These are phyloP conservation scores for Eledone cirrhosa DNA, from an alignment of 2,888 invertebrate species.

Conservation along the genomic window DNA sequence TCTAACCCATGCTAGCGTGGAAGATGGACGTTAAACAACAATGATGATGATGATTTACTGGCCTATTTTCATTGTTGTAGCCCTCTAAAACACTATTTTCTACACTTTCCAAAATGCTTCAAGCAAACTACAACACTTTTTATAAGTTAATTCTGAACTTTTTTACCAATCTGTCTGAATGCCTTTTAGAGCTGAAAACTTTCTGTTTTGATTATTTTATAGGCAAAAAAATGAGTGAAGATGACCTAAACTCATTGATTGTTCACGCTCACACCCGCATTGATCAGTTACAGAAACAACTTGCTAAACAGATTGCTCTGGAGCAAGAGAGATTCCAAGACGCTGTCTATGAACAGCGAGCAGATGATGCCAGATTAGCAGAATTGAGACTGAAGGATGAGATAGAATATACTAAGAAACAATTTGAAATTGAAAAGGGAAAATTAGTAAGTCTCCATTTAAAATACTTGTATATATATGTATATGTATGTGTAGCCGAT, in stretches of 20 bases:
- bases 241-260: slow-evolving; percentile 81
- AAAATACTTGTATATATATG: too few relatives aligned
- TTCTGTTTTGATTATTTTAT: slow-evolving; percentile 17
- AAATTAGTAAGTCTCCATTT: slow-evolving; percentile 64
- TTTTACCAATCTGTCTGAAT: too few relatives aligned
- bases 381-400: slow-evolving; percentile 74
- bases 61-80: too few relatives aligned
- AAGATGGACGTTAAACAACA: too few relatives aligned
- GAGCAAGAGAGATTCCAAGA: slow-evolving; percentile 70
- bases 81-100: too few relatives aligned
- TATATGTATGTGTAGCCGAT: too few relatives aligned
- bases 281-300: slow-evolving; percentile 79
- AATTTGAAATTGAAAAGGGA: slow-evolving; percentile 77
- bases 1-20: too few relatives aligned
- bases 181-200: too few relatives aligned
- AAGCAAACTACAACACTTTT: too few relatives aligned
- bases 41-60: too few relatives aligned
- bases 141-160: too few relatives aligned
- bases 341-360: slow-evolving; percentile 74
- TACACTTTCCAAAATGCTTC: too few relatives aligned
- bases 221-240: slow-evolving; percentile 71
- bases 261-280: slow-evolving; percentile 82
- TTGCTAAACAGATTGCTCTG: slow-evolving; percentile 75
- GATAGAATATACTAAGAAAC: slow-evolving; percentile 75
- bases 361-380: slow-evolving; percentile 71